Base-by-base conservation (phyloP, 2,888 invertebrate genomes). In the Chloromyia formosa region DNA sequence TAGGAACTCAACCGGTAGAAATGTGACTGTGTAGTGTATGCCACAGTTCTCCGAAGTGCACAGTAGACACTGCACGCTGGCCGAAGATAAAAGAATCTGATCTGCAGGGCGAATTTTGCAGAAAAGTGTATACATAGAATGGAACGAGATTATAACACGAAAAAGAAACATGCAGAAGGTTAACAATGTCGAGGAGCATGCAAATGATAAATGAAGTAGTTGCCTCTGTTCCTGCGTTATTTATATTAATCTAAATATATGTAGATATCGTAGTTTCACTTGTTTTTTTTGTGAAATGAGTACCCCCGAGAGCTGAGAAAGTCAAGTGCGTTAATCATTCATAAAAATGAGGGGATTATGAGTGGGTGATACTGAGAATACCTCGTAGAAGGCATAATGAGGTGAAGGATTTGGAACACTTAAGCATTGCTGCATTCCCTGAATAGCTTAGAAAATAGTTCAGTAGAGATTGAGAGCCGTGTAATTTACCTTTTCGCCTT, bases 241-340 rank as follows among this genome's bases (percentile, higher is more conserved):
- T 49, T 49, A 49, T 49, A n/a, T 49, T 49, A 49, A 49, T 49
- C 49, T 49, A n/a, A 49, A 49, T 5, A 49, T 49, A 49, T 49
- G 49, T 12, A 49, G 27, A 35, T 49, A 49, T n/a, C 49, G 5
- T 49, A 5, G 14, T 49, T 49, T 12, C 3, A 49, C 49, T 49
- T 49, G 49, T 3, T 49, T 49, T 49, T 49, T 7, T 35, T 2
- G 27, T 49, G 16, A 49, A 12, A 49, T n/a, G 49, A 49, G 10
- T 49, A 49, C 49, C 4, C 49, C 27, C 3, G 27, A 35, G 27
- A 35, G 27, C 27, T 35, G 49, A 49, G 49, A 49, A 49, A 49
- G 49, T 49, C 49, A 49, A 49, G 49, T n/a, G 16, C 10, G 14
- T 49, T n/a, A 49, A 49, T 49, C 49, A 49, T 49, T 35, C 7